phyloP scores from a whole-genome alignment of 2,888 invertebrate genomes.

The Blera fallax region DNA sequence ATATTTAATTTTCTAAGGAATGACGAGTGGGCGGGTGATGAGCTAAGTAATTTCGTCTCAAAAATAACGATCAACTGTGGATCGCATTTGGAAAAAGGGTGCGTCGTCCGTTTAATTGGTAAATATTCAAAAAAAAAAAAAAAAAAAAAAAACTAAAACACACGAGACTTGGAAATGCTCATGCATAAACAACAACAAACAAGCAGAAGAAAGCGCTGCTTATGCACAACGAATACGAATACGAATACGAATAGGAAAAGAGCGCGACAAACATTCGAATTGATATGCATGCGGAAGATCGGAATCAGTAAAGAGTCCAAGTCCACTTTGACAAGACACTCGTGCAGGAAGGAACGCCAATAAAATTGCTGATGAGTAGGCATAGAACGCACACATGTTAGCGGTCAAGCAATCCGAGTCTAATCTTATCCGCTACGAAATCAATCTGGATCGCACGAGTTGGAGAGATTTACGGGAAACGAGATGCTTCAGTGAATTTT shows the following conservation, averaged over 20 bases:
- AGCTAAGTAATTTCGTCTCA: neutral
- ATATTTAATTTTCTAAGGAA: neutral
- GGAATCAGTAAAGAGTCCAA: neutral
- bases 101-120: slow-evolving; percentile 13
- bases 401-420: neutral
- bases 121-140: neutral
- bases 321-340: slow-evolving; percentile 7
- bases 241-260: too few relatives aligned
- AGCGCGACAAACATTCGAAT: too few relatives aligned
- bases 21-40: neutral
- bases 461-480: slow-evolving; percentile 37
- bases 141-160: neutral
- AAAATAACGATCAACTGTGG: neutral
- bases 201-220: neutral
- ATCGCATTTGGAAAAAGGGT: neutral
- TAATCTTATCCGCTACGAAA: neutral
- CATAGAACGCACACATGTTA: neutral
- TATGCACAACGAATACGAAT: neutral
- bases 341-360: slow-evolving; percentile 40
- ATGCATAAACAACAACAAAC: neutral
- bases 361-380: neutral
- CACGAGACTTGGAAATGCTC: neutral
- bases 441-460: slow-evolving; percentile 34
- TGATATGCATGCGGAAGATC: neutral
- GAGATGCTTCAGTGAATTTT: slow-evolving; percentile 54